Percentiles rank a stretch among this genome's conserved stretches.
These are phyloP conservation scores for Eupithecia exiguata DNA, from an alignment of 2,888 invertebrate genomes.

Conservation along the genomic window DNA sequence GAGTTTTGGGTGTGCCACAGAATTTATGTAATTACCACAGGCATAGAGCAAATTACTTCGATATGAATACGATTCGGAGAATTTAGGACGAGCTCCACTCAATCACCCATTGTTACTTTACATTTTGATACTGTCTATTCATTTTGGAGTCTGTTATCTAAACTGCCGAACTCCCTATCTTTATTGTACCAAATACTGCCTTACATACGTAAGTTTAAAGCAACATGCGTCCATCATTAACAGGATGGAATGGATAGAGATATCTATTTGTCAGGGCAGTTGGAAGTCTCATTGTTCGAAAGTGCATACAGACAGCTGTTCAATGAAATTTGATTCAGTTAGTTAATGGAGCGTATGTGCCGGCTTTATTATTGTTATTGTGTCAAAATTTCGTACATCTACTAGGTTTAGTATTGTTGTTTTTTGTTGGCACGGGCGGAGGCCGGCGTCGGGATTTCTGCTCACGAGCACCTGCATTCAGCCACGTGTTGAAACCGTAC, in stretches of 20 bases:
- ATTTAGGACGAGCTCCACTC: constrained; percentile 43
- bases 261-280: constrained; percentile 57
- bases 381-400: constrained; percentile 55
- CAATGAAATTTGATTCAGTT: constrained; percentile 75
- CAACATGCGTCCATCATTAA: constrained; percentile 36
- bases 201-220: constrained; percentile 31
- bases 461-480: constrained; percentile 53
- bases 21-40: constrained; percentile 49
- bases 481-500: constrained; percentile 51
- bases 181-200: constrained; percentile 27
- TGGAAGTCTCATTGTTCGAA: constrained; percentile 61
- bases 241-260: constrained; percentile 52
- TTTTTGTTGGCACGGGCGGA: constrained; percentile 56
- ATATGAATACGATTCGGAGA: constrained; percentile 54
- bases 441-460: constrained; percentile 46
- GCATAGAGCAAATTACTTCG: constrained; percentile 56
- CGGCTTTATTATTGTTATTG: constrained; percentile 56
- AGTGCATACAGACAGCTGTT: constrained; percentile 75
- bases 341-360: constrained; percentile 73
- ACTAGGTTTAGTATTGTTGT: constrained; percentile 46
- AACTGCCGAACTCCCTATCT: constrained; percentile 24
- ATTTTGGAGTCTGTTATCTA: constrained; percentile 30
- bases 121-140: constrained; percentile 30
- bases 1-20: constrained; percentile 35
- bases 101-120: constrained; percentile 29